phyloP scores from a whole-genome alignment of 2,113 vertebrate species.

The Riparia riparia region DNA sequence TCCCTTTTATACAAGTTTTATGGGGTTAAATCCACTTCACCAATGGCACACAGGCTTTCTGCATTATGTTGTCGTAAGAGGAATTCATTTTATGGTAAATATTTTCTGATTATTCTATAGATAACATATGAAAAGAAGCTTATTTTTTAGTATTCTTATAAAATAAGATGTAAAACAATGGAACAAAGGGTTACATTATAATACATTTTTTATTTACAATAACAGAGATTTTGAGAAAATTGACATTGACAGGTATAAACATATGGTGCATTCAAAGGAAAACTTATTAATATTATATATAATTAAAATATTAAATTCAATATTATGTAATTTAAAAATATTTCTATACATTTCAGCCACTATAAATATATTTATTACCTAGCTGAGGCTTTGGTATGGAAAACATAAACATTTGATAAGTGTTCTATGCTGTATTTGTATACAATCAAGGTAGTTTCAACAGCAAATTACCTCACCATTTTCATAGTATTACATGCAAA shows the following conservation, averaged over 20 bases:
- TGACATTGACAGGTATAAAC: neutral
- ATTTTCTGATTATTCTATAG: neutral
- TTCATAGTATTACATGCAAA: neutral
- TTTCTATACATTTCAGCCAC: neutral
- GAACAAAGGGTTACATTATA: neutral
- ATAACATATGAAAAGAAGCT: neutral
- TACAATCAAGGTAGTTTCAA: neutral
- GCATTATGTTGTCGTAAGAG: neutral
- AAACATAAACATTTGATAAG: constrained; percentile 18
- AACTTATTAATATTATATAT: neutral
- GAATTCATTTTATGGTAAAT: neutral
- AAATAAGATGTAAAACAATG: neutral
- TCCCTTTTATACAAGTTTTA: neutral
- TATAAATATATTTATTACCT: neutral
- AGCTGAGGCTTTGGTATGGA: neutral
- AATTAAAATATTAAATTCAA: neutral
- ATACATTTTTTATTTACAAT: neutral
- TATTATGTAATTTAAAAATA: neutral
- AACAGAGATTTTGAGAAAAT: neutral
- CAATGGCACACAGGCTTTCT: neutral
- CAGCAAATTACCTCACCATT: neutral
- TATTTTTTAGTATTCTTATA: neutral
- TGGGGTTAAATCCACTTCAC: neutral
- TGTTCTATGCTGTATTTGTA: neutral
- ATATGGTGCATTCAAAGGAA: neutral